Evolutionary conservation across 2,797 vertebrate species (phyloP), one percentile per base, ranked within the genome.

Genomic region (Apodemus agrarius): DNA sequence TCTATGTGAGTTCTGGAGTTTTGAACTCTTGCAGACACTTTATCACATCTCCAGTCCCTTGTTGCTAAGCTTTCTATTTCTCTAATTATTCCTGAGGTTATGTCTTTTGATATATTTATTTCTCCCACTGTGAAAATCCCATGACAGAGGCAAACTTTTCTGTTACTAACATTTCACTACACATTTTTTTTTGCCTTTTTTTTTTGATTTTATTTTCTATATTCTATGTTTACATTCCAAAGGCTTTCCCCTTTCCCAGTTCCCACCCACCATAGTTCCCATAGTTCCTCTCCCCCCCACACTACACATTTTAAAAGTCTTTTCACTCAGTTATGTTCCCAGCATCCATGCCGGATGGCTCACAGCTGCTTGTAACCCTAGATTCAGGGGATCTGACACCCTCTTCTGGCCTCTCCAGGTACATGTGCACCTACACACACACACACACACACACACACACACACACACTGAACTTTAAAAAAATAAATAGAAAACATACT

Each of bases 301-400:
- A 49, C 59, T 86, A 78, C 16, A 34, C 89, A 78, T 89, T 91
- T 91, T 37, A 10, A 91, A 97, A 91, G 34, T 79, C 37, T 89
- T 91, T 95, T 88, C 67, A 89, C 54, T 79, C 49, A 26, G 65
- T 79, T 69, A 37, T n/a, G 7, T 52, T 69, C 21, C 12, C 46
- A 52, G 83, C 63, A n/a, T 10, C 3, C 83, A 29, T 16, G 22
- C 19, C 3, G 24, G 34, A 37, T 29, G 46, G 34, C 46, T 26
- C 13, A 54, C 8, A 37, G 6, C 8, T 69, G 21, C 34, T 67
- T 72, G 0, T 37, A 86, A 72, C 46, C 54, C 49, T 37, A 72
- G 84, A 0, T 87, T 72, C 3, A 3, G 22, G 22, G 21, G 7
- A 37, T 52, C 65, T 54, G 7, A 37, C 22, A 54, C 65, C 65